These are phyloP conservation scores for Sebastes kiyomatsui DNA, from an alignment of 2,797 vertebrate genomes.

Conservation along the genomic window DNA sequence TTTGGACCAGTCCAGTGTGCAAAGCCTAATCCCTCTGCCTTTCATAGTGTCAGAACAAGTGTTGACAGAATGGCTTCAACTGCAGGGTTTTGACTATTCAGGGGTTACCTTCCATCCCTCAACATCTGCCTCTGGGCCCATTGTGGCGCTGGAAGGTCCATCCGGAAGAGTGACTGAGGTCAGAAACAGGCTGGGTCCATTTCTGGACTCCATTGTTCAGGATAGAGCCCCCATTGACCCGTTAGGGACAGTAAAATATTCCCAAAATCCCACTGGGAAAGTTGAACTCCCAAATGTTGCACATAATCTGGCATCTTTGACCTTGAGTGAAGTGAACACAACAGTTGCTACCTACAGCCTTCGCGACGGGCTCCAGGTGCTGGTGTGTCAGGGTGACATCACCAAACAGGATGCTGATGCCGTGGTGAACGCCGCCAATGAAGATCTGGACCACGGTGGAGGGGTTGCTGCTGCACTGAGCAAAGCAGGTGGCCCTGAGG, in stretches of 20 bases:
- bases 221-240: conserved; percentile 41
- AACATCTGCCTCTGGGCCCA: conserved; percentile 1
- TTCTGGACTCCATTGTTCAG: conserved; percentile 43
- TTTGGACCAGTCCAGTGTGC: conserved; percentile 32
- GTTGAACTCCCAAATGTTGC: not conserved
- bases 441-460: conserved; percentile 49
- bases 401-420: conserved; percentile 68
- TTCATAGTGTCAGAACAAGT: conserved; percentile 22
- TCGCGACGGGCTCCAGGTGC: conserved; percentile 44
- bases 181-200: not conserved
- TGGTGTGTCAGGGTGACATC: conserved; percentile 71
- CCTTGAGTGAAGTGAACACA: conserved; percentile 26
- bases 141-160: conserved; percentile 41
- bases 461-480: conserved; percentile 73
- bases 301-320: not conserved
- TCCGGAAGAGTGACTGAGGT: conserved; percentile 35
- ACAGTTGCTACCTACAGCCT: conserved; percentile 46
- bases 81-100: conserved; percentile 40
- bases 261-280: conserved; percentile 42
- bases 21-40: conserved; percentile 31
- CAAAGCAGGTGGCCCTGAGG: conserved; percentile 63
- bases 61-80: conserved; percentile 39
- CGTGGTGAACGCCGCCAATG: conserved; percentile 76
- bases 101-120: conserved; percentile 45
- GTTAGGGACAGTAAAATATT: conserved; percentile 58